Evolutionary conservation across 1,140 invertebrate genomes (phyloP).

Genomic region (Thalassaphorura encarpata): DNA sequence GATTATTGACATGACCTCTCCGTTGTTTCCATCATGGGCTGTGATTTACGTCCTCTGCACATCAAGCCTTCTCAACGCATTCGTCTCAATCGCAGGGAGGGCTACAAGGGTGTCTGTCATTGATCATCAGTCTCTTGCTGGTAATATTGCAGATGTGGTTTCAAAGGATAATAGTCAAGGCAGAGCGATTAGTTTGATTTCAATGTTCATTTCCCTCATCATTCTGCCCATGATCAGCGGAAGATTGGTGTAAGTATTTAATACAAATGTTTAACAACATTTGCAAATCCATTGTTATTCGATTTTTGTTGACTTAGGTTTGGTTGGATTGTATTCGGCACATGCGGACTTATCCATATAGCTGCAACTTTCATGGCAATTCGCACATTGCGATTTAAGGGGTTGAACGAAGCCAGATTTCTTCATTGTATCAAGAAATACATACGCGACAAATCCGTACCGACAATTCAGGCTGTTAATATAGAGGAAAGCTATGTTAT

Average conservation of each 20-base stretch:
- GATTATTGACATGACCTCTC: conserved; percentile 63
- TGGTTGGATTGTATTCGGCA: conserved; percentile 55
- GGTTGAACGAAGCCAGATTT: conserved; percentile 67
- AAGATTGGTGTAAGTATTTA: no score
- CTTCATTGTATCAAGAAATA: conserved; percentile 54
- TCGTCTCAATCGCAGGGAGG: conserved; percentile 76
- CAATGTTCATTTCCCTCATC: conserved; percentile 63
- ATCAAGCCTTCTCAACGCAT: conserved; percentile 57
- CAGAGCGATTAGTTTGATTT: conserved; percentile 81
- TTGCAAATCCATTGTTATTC: no score
- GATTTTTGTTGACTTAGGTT: conserved; percentile 46
- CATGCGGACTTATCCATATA: conserved; percentile 71
- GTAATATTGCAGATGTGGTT: conserved; percentile 63
- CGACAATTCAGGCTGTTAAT: conserved; percentile 45
- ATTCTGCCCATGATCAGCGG: conserved; percentile 57
- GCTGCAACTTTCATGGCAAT: conserved; percentile 79
- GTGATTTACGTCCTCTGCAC: conserved; percentile 41
- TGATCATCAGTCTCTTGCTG: conserved; percentile 57
- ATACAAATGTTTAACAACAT: no score
- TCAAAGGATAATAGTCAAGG: conserved; percentile 96
- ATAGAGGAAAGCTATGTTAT: conserved; percentile 49
- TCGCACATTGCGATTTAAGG: conserved; percentile 56
- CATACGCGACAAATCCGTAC: conserved; percentile 42
- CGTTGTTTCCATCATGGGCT: conserved; percentile 46
- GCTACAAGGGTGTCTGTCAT: conserved; percentile 69